These are phyloP conservation scores for Yponomeuta plumbellus DNA, from an alignment of 2,888 invertebrate species.

Conservation along the genomic window DNA sequence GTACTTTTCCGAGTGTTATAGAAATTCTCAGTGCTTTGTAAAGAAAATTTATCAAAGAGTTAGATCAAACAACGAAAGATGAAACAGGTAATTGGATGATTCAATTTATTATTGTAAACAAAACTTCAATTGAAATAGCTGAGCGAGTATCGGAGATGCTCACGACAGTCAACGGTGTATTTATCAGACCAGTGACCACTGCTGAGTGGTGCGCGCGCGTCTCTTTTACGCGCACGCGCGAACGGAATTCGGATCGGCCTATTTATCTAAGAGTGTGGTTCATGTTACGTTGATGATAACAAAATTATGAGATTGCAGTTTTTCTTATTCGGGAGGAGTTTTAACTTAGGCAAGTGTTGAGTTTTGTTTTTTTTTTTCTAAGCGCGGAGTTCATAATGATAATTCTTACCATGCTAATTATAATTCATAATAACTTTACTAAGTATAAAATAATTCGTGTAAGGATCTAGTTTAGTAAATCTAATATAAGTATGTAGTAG, in stretches of 20 bases:
- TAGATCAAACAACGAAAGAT: neutral
- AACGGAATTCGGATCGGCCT: neutral
- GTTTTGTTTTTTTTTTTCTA: conserved; percentile 13
- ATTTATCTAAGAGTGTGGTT: conserved; percentile 23
- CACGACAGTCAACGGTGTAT: neutral
- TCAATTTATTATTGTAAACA: neutral
- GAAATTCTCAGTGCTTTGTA: neutral
- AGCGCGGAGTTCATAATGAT: neutral
- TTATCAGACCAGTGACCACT: neutral
- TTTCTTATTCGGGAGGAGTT: conserved; percentile 47
- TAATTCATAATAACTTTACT: no score
- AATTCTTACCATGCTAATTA: neutral
- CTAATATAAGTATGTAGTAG: no score
- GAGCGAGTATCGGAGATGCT: neutral
- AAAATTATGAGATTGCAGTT: conserved; percentile 48
- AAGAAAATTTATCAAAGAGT: neutral
- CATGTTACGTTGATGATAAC: conserved; percentile 34
- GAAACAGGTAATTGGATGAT: neutral
- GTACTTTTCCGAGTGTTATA: neutral
- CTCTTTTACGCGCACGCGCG: neutral
- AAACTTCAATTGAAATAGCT: neutral
- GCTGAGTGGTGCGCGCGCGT: neutral
- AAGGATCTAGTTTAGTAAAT: no score
- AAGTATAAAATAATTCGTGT: no score
- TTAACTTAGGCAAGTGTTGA: conserved; percentile 58